Base-by-base conservation (phyloP, 2,888 invertebrate genomes). In the Encarsia formosa region DNA sequence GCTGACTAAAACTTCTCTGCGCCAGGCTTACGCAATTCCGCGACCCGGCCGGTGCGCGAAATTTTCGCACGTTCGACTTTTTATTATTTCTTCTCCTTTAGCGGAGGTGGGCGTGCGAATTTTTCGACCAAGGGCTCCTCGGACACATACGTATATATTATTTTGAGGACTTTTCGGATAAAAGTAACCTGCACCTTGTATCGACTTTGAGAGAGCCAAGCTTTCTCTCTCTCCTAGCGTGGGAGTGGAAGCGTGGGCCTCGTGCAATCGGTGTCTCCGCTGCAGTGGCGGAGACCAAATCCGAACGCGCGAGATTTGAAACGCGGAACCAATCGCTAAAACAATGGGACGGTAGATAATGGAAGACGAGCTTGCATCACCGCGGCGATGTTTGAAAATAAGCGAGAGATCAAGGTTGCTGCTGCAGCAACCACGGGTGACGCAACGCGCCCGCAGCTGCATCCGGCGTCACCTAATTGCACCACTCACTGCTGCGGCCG, bases 241-340 rank as follows among this genome's bases (percentile, higher is more conserved):
- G 38, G 32, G n/a, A n/a, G n/a, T n/a, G 5, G n/a, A 15, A 32
- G 32, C 45, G 45, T 39, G 44, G 24, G 50, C n/a, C n/a, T n/a
- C n/a, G n/a, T 24, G 50, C 23, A 23, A 24, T 37, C 19, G 40
- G 29, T 32, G 35, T 35, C 35, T 45, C 40, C 38, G 43, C 35
- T 32, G 43, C 15, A 26, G 16, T 15, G 42, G 19, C 45, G 45
- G 47, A 45, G 32, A 42, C 46, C 39, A n/a, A n/a, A n/a, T 38
- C 49, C 54, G 41, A 32, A 5, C 32, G 32, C 5, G n/a, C 32
- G 32, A 8, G 32, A 11, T n/a, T 15, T 15, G 32, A 5, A 11
- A 54, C 49, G 57, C 54, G 54, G 57, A 61, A 60, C 59, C 59
- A 54, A 54, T 59, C 58, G 57, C 29, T 31, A 44, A 55, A 52